Base-by-base conservation (phyloP, 1,140 invertebrate species). In the Drosophila persimilis region DNA sequence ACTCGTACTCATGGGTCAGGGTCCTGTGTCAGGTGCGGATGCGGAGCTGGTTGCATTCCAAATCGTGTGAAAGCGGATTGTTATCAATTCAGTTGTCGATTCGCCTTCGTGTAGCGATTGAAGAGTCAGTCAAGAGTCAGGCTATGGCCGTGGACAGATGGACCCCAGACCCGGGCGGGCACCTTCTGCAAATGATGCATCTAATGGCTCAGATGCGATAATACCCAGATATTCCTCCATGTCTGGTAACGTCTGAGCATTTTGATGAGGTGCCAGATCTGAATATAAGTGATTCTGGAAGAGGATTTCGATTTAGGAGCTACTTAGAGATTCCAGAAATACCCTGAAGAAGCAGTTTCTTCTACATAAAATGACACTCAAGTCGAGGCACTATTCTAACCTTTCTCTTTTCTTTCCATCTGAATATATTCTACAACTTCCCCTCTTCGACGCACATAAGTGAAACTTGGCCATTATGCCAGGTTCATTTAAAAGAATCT, bases 41-140 rank as follows among this genome's bases (percentile, higher is more conserved):
- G 24, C 0, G 22, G 22, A 24, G 24, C 13, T 6, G 48, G 48
- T 9, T 69, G 43, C 52, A 67, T 73, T 69, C 47, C 58, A 58
- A 67, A 55, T 61, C 62, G 61, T 55, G 39, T 53, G 48, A 80
- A 80, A 81, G 78, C 78, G 73, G 78, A 77, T 80, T 80, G 62
- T 60, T 67, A 73, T 73, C 78, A 81, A 81, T 77, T 76, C 77
- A 77, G 65, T 47, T 69, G 64, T 69, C 65, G 63, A 56, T 69
- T 69, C 51, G 63, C 63, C 63, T 69, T 67, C 62, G 41, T 69
- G 50, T 64, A 31, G 15, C 50, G 43, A 4, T n/a, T 39, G 9
- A 13, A 39, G 35, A 13, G 35, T 9, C 35, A 39, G 9, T 31
- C 29, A 31, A 31, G 3, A n/a, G n/a, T n/a, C n/a, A n/a, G 9